Evolutionary conservation across 1,140 invertebrate genomes (phyloP).

Genomic region (Mercenaria mercenaria): DNA sequence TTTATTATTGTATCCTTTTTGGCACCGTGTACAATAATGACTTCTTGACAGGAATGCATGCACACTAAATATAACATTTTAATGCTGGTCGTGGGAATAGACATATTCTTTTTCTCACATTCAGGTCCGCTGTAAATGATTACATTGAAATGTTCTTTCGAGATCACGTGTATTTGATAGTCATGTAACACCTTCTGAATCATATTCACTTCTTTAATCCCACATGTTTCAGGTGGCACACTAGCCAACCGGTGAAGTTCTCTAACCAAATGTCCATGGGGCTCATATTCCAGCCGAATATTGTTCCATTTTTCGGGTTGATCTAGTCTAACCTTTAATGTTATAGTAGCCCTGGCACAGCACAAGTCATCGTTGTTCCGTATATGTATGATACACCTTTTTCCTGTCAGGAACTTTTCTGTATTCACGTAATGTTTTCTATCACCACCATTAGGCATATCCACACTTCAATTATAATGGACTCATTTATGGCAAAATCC

Average conservation of each 20-base stretch:
- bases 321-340: not conserved
- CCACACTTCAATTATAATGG: not conserved
- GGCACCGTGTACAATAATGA: not conserved
- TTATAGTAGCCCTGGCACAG: constrained; percentile 21
- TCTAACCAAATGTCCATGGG: not conserved
- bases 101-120: constrained; percentile 32
- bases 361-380: constrained; percentile 28
- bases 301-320: constrained; percentile 40
- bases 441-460: not conserved
- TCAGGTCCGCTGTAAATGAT: constrained; percentile 48
- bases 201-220: constrained; percentile 2
- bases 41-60: constrained; percentile 3
- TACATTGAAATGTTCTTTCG: constrained; percentile 33
- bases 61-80: constrained; percentile 43
- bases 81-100: constrained; percentile 36
- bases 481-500: not conserved
- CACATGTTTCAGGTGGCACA: not conserved
- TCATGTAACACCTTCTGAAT: not conserved
- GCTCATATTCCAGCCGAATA: not conserved
- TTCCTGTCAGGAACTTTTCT: constrained; percentile 15
- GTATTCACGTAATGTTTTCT: not conserved
- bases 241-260: not conserved
- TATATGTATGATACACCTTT: constrained; percentile 10
- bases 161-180: constrained; percentile 31
- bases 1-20: constrained; percentile 47